Evolutionary conservation across 2,113 vertebrate genomes (phyloP), one percentile per base, ranked within the genome.

Genomic region (Ranitomeya imitator): DNA sequence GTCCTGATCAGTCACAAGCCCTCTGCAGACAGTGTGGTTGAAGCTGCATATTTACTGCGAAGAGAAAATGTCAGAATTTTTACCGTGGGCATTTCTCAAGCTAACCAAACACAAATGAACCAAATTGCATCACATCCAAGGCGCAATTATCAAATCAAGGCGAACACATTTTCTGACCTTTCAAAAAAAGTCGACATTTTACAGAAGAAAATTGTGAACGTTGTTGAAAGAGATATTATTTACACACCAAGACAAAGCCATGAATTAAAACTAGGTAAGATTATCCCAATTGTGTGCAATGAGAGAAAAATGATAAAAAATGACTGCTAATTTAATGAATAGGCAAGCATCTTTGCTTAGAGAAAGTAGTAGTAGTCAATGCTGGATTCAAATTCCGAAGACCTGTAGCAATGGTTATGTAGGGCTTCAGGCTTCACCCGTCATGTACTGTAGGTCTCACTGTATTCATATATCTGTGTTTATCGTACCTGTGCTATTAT

Each of bases 1-100:
- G 90, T 94, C 54, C 76, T 95, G 15, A 83, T 95, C 87, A 93
- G 93, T 45, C 93, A 95, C 51, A 90, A 90, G 10, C 69, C 19
- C 0, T 92, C 93, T 0, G 86, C 90, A 14, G 93, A 94, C 86
- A 92, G 81, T 0, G 89, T 95, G 54, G 91, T 79, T 6, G 71
- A 88, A 15, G 92, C 92, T 0, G 92, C 93, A 0, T 2, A 13
- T 3, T 76, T 67, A 77, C 92, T 95, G 59, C 88, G 91, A n/a
- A 87, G 90, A 2, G 63, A 51, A 74, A 14, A 90, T 0, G 90
- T 93, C 55, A 85, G 74, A 0, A 11, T 94, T n/a, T 95, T 94
- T 85, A 89, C 92, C 37, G 4, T 94, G 21, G 92, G 92, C 4
- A 0, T 92, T 5, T 90, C 92, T 82, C 85, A 89, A 1, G 92